A percentile compares a stretch with the other conserved stretches of the same genome.
Evolutionary conservation across 1,140 invertebrate genomes (phyloP).

Genomic region (Zaprionus lachaisei): DNA sequence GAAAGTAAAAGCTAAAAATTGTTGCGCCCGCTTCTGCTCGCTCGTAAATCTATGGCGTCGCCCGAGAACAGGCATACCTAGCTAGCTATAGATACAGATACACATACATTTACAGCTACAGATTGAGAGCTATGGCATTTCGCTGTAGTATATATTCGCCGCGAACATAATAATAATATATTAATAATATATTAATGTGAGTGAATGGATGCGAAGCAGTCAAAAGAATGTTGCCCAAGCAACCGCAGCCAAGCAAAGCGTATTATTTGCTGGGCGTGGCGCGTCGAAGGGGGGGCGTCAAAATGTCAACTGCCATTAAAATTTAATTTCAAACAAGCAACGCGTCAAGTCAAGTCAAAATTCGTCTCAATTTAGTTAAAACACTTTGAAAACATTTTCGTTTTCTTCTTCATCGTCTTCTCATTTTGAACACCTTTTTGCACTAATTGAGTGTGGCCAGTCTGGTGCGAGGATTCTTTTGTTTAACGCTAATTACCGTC

Average conservation of each 20-base stretch:
- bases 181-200: slow-evolving; percentile 17
- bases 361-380: not conserved
- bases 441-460: slow-evolving; percentile 31
- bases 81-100: slow-evolving; percentile 3
- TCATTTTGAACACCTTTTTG: not conserved
- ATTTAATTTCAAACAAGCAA: slow-evolving; percentile 55
- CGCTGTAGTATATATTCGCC: not conserved
- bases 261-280: not conserved
- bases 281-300: slow-evolving; percentile 3
- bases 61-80: slow-evolving; percentile 22
- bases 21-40: slow-evolving; percentile 27
- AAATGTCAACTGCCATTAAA: slow-evolving; percentile 74
- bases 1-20: slow-evolving; percentile 71
- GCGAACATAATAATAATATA: slow-evolving; percentile 30
- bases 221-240: slow-evolving; percentile 22
- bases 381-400: not conserved
- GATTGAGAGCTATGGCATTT: not conserved
- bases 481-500: slow-evolving; percentile 32
- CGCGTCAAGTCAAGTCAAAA: slow-evolving; percentile 18
- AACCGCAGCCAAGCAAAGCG: not conserved
- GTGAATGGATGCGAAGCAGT: slow-evolving; percentile 1
- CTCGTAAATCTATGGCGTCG: slow-evolving; percentile 70
- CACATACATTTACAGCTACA: not conserved
- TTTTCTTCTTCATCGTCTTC: not conserved
- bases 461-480: slow-evolving; percentile 14